Conservation (phyloP, 1,140 invertebrate species). For the Diorhabda elongata region DNA sequence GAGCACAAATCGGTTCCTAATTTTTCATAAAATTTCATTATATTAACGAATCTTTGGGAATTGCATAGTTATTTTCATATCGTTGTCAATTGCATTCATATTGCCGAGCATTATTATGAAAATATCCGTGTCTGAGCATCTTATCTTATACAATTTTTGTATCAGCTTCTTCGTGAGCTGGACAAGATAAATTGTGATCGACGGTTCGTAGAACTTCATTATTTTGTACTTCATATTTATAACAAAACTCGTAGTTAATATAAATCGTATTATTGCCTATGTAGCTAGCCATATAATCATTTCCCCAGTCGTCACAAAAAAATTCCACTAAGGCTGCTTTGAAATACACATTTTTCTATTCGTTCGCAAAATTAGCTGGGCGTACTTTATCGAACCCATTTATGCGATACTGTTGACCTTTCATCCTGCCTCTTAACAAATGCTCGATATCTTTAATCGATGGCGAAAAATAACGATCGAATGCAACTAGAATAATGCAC, state of each 20-base stretch:
- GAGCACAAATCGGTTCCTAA: conserved; percentile 29
- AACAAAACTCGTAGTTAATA: conserved; percentile 30
- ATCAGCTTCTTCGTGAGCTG: conserved; percentile 38
- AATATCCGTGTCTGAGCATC: conserved; percentile 40
- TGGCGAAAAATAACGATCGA: conserved; percentile 32
- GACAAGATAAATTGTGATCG: conserved; percentile 24
- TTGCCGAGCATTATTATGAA: conserved; percentile 37
- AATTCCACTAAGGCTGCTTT: conserved; percentile 36
- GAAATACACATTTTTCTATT: conserved; percentile 37
- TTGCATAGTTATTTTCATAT: conserved; percentile 35
- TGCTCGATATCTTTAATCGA: conserved; percentile 35
- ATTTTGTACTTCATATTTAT: conserved; percentile 22
- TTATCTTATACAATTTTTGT: conserved; percentile 33
- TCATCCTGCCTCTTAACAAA: conserved; percentile 9
- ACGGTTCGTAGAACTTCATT: conserved; percentile 13
- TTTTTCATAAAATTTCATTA: conserved; percentile 27
- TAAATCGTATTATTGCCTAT: conserved; percentile 35
- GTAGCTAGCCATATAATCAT: conserved; percentile 28
- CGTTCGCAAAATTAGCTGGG: conserved; percentile 25
- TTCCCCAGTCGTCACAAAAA: conserved; percentile 33
- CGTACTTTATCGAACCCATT: conserved; percentile 25
- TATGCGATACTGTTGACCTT: conserved; percentile 18
- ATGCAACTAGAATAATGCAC: conserved; percentile 24
- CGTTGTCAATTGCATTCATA: conserved; percentile 32
- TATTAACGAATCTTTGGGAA: conserved; percentile 32